Evolutionary conservation across 2,888 invertebrate species (phyloP), one percentile per base, ranked within the genome.

Genomic region (Microctonus brassicae): DNA sequence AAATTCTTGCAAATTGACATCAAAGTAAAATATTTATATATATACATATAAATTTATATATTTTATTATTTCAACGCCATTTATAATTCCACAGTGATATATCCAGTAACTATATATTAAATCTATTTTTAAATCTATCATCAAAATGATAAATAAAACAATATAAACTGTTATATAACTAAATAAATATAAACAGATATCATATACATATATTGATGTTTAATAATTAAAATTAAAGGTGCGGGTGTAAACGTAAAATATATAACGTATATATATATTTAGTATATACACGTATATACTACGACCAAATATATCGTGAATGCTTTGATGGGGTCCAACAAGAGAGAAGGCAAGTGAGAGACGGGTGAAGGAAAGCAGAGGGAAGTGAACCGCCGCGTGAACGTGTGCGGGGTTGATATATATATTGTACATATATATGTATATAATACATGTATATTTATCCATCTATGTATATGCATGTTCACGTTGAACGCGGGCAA

Each of bases 341-440:
- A n/a, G 17, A 47, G 47, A 47, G 47, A n/a, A 47, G 17, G 47
- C 17, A 17, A 47, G 47, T n/a, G 17, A 7, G 7, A 5, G 17
- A 47, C 17, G 17, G 47, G 17, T 17, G 17, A 9, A 7, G 47
- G 47, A n/a, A 39, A 39, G n/a, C 13, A n/a, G 47, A 47, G n/a
- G 17, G 47, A 47, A 47, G 47, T 47, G 9, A 47, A 47, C 17
- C 47, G 58, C 52, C 63, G 63, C 34, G 69, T 42, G 71, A 66
- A 69, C 36, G 64, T 68, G 68, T 33, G 68, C 53, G 58, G 53
- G 73, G 65, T 65, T 70, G 73, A 6, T 47, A 47, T 47, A 47
- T 47, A 39, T 39, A n/a, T 3, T 47, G 13, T n/a, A 39, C 1
- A 36, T 36, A 36, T 10, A 36, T 36, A 33, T 33, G 7, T 33